phyloP scores from a whole-genome alignment of 2,888 invertebrate genomes.

The Pseudeuparius sepicola region DNA sequence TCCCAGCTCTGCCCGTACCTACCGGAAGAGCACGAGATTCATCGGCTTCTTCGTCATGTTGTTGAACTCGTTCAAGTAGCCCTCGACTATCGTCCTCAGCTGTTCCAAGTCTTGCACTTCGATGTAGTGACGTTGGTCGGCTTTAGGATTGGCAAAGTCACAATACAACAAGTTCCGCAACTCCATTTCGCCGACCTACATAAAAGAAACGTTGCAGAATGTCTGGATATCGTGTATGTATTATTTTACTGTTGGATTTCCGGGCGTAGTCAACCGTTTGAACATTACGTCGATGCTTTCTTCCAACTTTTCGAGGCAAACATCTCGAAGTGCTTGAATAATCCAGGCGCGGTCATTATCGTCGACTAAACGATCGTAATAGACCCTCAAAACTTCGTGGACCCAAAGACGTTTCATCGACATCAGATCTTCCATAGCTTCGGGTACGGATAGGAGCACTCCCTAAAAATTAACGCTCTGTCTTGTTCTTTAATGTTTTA shows the following conservation, averaged over 20 bases:
- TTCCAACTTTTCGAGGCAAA: conserved; percentile 50
- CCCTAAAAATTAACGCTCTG: conserved; percentile 57
- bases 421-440: conserved; percentile 74
- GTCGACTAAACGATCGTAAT: conserved; percentile 84
- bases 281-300: conserved; percentile 64
- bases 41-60: conserved; percentile 95
- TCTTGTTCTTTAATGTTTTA: too few species aligned
- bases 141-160: conserved; percentile 91
- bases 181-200: conserved; percentile 67
- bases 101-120: conserved; percentile 79
- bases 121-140: conserved; percentile 76
- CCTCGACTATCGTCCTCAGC: conserved; percentile 73
- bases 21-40: conserved; percentile 87
- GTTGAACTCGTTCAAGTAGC: conserved; percentile 83
- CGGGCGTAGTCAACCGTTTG: conserved; percentile 47
- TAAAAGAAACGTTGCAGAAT: too few species aligned
- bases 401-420: conserved; percentile 90
- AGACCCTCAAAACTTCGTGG: conserved; percentile 86
- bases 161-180: conserved; percentile 83
- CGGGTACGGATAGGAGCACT: conserved; percentile 82
- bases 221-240: too few species aligned
- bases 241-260: conserved; percentile 19
- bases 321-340: conserved; percentile 54
- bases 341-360: conserved; percentile 76
- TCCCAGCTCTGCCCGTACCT: too few species aligned